These are phyloP conservation scores for Fratercula arctica DNA, from an alignment of 2,797 vertebrate species.

Conservation along the genomic window DNA sequence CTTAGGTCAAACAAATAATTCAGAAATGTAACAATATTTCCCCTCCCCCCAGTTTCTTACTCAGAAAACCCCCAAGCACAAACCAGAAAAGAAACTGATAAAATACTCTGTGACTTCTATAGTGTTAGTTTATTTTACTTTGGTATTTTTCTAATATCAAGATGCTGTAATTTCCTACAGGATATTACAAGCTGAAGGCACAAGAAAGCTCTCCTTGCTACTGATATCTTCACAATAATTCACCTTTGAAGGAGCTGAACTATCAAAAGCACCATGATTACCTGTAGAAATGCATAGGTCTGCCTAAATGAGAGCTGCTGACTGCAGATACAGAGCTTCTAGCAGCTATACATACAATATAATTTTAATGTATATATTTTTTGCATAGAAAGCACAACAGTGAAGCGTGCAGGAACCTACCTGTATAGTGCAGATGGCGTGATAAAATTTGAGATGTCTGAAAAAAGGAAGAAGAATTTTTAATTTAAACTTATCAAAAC, in stretches of 20 bases:
- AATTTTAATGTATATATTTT: not conserved
- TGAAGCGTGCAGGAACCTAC: not conserved
- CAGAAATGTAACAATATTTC: not conserved
- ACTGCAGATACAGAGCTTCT: not conserved
- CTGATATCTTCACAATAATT: not conserved
- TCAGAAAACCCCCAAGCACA: accelerated
- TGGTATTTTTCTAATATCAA: not conserved
- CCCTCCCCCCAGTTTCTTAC: not conserved
- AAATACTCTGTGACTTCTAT: not conserved
- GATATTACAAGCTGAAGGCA: not conserved
- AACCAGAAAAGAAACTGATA: not conserved
- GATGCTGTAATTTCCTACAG: not conserved
- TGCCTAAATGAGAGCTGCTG: not conserved
- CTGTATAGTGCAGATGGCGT: not conserved
- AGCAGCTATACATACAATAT: not conserved
- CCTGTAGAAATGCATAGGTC: not conserved
- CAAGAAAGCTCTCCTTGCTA: not conserved
- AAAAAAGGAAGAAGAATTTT: conserved; percentile 9
- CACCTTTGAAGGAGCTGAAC: not conserved
- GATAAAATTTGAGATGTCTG: not conserved
- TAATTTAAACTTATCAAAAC: conserved; percentile 31
- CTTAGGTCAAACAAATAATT: not conserved
- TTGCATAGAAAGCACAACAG: not conserved
- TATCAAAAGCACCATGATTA: not conserved
- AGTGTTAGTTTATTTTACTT: not conserved